Evolutionary conservation across 2,888 invertebrate species (phyloP).

Genomic region (Lissonota sp.): DNA sequence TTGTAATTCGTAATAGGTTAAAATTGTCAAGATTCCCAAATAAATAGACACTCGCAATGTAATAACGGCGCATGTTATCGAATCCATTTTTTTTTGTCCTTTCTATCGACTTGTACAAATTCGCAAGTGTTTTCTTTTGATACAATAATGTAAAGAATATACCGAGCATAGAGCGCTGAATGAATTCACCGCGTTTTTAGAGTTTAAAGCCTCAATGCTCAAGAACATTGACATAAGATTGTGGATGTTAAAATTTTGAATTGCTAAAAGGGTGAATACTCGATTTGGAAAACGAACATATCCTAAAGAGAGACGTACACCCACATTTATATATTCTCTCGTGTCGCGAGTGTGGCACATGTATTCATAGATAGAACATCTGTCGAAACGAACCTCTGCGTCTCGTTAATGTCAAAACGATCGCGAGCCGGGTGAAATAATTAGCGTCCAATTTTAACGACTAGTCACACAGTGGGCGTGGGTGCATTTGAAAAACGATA

Average conservation of each 20-base stretch:
- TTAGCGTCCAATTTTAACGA: slow-evolving; percentile 69
- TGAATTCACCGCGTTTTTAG: too few species aligned
- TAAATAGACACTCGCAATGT: too few species aligned
- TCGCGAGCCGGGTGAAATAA: slow-evolving; percentile 60
- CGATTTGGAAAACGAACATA: slow-evolving; percentile 18
- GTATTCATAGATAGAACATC: slow-evolving; percentile 58
- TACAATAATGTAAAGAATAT: too few species aligned
- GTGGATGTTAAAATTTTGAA: slow-evolving; percentile 27
- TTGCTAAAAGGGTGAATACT: slow-evolving; percentile 10
- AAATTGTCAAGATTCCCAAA: too few species aligned
- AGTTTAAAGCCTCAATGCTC: too few species aligned
- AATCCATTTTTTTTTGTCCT: too few species aligned
- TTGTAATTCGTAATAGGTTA: too few species aligned
- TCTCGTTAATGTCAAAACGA: slow-evolving; percentile 39
- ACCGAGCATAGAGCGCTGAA: too few species aligned
- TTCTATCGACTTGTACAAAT: too few species aligned
- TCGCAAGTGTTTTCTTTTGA: too few species aligned
- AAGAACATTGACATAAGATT: too few species aligned
- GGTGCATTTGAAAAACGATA: slow-evolving; percentile 33
- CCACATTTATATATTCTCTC: neutral
- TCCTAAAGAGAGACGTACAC: slow-evolving; percentile 71
- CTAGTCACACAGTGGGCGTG: slow-evolving; percentile 4
- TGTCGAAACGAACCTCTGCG: slow-evolving; percentile 59
- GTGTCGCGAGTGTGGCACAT: neutral
- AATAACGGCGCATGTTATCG: too few species aligned